These are phyloP conservation scores for Syrrhaptes paradoxus DNA, from an alignment of 2,113 vertebrate species.

Conservation along the genomic window DNA sequence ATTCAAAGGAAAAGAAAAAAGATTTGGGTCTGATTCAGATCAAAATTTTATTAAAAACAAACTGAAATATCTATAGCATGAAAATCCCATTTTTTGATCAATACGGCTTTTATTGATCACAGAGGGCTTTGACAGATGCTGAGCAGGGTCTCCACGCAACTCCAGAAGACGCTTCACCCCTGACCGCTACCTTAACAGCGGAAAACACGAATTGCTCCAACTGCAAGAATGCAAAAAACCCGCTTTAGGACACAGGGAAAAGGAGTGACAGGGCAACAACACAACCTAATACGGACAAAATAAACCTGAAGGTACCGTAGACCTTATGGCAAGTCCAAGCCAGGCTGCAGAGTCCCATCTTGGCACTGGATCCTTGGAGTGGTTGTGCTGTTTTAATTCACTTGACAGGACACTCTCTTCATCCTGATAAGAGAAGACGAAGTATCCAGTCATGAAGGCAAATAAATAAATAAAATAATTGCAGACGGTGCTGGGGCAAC, in stretches of 20 bases:
- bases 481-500: fast-evolving
- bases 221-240: not conserved
- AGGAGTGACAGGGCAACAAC: not conserved
- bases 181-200: not conserved
- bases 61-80: not conserved
- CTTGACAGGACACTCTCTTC: not conserved
- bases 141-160: not conserved
- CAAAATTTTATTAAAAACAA: not conserved
- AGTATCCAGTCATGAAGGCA: not conserved
- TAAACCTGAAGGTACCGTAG: not conserved
- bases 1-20: not conserved
- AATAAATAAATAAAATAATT: not conserved
- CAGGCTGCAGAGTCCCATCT: not conserved
- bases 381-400: not conserved
- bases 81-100: not conserved
- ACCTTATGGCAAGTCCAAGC: not conserved
- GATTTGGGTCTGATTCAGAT: not conserved
- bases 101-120: not conserved
- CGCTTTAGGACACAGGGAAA: not conserved
- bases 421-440: not conserved
- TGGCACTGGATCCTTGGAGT: too few relatives aligned
- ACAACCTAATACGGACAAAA: not conserved
- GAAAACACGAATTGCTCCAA: not conserved
- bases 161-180: not conserved
- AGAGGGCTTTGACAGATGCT: not conserved